phyloP scores from a whole-genome alignment of 2,113 vertebrate genomes.

The Dicaeum eximium region DNA sequence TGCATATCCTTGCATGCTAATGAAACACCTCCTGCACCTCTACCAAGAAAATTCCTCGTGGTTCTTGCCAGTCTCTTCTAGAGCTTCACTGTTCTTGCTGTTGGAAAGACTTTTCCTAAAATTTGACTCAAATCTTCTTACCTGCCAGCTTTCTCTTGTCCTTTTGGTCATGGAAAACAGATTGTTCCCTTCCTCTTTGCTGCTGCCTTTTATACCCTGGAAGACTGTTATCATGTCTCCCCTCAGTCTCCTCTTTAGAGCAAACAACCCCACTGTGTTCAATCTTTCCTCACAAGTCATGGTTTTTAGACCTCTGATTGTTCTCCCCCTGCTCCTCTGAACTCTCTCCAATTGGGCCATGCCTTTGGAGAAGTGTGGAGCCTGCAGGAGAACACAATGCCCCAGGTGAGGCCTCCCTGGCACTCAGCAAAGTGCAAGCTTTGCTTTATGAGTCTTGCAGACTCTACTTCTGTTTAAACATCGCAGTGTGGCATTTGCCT shows the following conservation, averaged over 20 bases:
- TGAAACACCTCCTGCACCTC: not conserved
- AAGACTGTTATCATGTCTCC: not conserved
- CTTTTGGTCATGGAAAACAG: slow-evolving; percentile 24
- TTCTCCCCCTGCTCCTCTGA: not conserved
- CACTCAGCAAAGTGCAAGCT: not conserved
- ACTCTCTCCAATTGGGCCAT: not conserved
- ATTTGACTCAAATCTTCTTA: not conserved
- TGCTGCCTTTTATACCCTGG: not conserved
- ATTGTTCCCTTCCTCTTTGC: slow-evolving; percentile 10
- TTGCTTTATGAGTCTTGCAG: not conserved
- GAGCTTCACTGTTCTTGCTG: not conserved
- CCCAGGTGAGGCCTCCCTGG: not conserved
- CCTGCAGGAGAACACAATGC: slow-evolving; percentile 24
- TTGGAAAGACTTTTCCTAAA: not conserved
- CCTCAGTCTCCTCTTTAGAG: slow-evolving; percentile 1
- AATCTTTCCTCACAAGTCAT: slow-evolving; percentile 17
- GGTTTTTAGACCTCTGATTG: slow-evolving; percentile 33
- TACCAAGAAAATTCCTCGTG: not conserved
- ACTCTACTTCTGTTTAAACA: slow-evolving; percentile 1
- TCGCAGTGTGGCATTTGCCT: not conserved
- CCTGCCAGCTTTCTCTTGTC: not conserved
- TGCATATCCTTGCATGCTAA: not conserved
- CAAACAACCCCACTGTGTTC: slow-evolving; percentile 52
- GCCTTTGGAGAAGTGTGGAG: not conserved
- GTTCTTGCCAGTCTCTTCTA: not conserved